These are phyloP conservation scores for Nematolebias whitei DNA, from an alignment of 2,113 vertebrate genomes.

Conservation along the genomic window DNA sequence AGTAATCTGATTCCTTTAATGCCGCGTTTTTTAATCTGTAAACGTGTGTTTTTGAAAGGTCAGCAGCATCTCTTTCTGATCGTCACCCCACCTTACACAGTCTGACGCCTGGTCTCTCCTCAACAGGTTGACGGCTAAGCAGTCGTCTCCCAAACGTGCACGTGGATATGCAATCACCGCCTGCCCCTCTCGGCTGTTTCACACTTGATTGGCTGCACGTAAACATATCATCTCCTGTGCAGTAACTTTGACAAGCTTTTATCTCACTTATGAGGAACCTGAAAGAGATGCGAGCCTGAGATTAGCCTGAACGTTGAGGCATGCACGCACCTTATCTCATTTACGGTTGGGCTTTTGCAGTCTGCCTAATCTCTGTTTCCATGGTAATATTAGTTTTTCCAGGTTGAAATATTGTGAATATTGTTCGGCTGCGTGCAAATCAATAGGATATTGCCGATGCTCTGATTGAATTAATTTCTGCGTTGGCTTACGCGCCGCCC, in stretches of 20 bases:
- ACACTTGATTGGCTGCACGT: slow-evolving; percentile 17
- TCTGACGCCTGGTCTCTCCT: background rate
- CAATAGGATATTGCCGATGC: slow-evolving; percentile 55
- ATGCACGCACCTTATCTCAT: slow-evolving; percentile 52
- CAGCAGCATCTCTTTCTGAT: background rate
- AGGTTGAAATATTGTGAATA: slow-evolving; percentile 35
- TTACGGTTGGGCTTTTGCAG: slow-evolving; percentile 27
- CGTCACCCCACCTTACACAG: background rate
- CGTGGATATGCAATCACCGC: slow-evolving; percentile 11
- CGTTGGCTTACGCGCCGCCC: background rate
- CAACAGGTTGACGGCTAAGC: background rate
- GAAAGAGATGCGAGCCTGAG: slow-evolving; percentile 33
- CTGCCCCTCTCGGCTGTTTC: background rate
- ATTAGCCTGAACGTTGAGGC: slow-evolving; percentile 35
- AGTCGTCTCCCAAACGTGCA: background rate
- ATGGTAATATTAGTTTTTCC: slow-evolving; percentile 52
- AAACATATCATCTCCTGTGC: slow-evolving; percentile 27
- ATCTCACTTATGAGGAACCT: slow-evolving; percentile 52
- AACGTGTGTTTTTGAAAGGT: background rate
- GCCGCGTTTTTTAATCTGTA: background rate
- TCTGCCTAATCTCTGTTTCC: slow-evolving; percentile 48
- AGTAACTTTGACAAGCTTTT: slow-evolving; percentile 52
- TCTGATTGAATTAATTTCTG: slow-evolving; percentile 46
- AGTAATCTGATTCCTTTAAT: background rate
- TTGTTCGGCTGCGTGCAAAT: slow-evolving; percentile 47